phyloP scores from a whole-genome alignment of 1,140 invertebrate species.

The Musca domestica region DNA sequence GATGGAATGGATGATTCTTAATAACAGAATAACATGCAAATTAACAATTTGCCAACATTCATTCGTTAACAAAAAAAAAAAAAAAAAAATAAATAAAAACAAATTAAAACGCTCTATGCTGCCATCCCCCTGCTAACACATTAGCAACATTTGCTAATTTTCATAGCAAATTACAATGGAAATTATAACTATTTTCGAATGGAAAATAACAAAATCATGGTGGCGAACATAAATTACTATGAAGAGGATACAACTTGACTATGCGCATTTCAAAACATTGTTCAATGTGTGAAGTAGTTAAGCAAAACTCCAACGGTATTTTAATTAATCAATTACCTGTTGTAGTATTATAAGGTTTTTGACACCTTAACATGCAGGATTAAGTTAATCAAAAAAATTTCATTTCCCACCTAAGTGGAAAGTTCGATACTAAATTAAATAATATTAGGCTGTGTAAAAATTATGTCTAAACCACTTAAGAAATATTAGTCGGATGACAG shows the following conservation, averaged over 20 bases:
- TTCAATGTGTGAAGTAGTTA: background rate
- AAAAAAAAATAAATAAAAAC: background rate
- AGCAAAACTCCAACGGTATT: background rate
- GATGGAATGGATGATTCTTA: background rate
- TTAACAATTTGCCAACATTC: conserved; percentile 9
- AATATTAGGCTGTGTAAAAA: no score
- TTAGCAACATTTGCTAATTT: background rate
- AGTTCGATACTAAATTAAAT: no score
- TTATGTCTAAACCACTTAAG: no score
- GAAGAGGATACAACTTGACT: no score
- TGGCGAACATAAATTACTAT: no score
- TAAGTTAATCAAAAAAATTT: no score
- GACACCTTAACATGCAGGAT: no score
- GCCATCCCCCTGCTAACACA: no score
- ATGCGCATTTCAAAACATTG: background rate
- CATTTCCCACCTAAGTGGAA: no score
- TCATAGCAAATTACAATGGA: conserved; percentile 3
- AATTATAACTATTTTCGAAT: conserved; percentile 10
- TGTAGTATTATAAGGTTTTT: no score
- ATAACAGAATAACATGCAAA: conserved; percentile 19
- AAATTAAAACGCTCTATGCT: background rate
- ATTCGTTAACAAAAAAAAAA: background rate
- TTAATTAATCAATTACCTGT: no score
- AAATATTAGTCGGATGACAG: no score
- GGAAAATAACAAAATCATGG: background rate